A percentile compares a stretch with the other conserved stretches of the same genome.
phyloP scores from a whole-genome alignment of 1,140 invertebrate genomes.

The Alviniconcha marisindica region DNA sequence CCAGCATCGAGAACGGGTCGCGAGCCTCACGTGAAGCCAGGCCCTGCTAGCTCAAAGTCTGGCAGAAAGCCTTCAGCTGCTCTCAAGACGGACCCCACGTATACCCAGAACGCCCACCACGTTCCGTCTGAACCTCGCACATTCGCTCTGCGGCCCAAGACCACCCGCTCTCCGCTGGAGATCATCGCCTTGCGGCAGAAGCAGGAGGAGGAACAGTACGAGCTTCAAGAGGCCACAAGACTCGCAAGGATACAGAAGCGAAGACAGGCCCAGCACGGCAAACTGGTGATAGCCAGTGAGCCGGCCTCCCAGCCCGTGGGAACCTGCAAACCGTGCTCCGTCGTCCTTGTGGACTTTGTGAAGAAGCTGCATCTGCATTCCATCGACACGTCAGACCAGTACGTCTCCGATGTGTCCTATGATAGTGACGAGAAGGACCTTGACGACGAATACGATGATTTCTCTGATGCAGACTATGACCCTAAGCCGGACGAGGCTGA shows the following conservation, averaged over 20 bases:
- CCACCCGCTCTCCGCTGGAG: slow-evolving; percentile 60
- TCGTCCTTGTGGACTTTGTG: slow-evolving; percentile 67
- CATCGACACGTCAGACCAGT: slow-evolving; percentile 39
- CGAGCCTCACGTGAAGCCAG: slow-evolving; percentile 11
- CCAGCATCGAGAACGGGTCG: slow-evolving; percentile 33
- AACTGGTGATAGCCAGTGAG: background rate
- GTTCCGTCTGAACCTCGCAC: background rate
- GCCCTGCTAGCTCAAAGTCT: slow-evolving; percentile 20
- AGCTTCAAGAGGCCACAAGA: slow-evolving; percentile 51
- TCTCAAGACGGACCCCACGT: background rate
- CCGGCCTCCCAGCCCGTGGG: slow-evolving; percentile 21
- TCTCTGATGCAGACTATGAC: slow-evolving; percentile 14
- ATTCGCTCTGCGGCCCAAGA: slow-evolving; percentile 55
- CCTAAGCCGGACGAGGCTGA: background rate
- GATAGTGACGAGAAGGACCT: slow-evolving; percentile 15
- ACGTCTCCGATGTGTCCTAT: slow-evolving; percentile 26
- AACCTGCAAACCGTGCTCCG: slow-evolving; percentile 57
- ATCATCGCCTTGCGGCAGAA: slow-evolving; percentile 61
- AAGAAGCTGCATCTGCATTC: slow-evolving; percentile 56
- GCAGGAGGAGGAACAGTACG: slow-evolving; percentile 58
- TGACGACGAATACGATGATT: slow-evolving; percentile 42
- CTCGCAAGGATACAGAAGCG: slow-evolving; percentile 48
- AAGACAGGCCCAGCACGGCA: slow-evolving; percentile 40
- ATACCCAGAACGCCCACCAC: background rate
- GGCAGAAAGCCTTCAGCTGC: background rate